Evolutionary conservation across 1,140 invertebrate genomes (phyloP).

Genomic region (Piezodorus guildinii): DNA sequence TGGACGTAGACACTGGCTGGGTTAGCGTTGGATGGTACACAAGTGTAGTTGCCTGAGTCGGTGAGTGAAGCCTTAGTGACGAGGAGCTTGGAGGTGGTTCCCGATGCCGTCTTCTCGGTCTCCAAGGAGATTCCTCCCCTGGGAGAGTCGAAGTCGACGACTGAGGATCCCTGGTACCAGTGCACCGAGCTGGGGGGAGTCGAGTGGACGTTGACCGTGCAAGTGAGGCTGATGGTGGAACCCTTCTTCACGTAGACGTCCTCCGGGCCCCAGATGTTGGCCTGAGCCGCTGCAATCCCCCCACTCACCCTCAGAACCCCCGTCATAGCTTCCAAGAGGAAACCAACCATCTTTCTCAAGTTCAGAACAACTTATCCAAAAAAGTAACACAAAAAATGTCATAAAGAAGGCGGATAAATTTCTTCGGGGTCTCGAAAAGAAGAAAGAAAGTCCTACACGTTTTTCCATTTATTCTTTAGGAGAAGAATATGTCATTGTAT

Average conservation of each 20-base stretch:
- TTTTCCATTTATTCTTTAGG: too few relatives aligned
- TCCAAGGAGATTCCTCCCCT: conserved; percentile 74
- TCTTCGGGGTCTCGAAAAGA: too few relatives aligned
- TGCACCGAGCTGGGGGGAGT: conserved; percentile 63
- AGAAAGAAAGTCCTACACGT: too few relatives aligned
- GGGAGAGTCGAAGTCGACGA: conserved; percentile 76
- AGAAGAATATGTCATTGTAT: too few relatives aligned
- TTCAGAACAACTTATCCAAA: too few relatives aligned
- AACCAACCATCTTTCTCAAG: too few relatives aligned
- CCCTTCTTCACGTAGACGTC: conserved; percentile 82
- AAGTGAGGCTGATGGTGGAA: conserved; percentile 78
- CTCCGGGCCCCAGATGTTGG: conserved; percentile 69
- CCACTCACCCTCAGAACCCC: background rate
- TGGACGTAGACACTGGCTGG: conserved; percentile 77
- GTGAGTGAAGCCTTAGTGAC: conserved; percentile 71
- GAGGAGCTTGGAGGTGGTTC: conserved; percentile 77
- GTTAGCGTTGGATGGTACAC: conserved; percentile 74
- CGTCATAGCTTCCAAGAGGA: too few relatives aligned
- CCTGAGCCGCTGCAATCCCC: conserved; percentile 58
- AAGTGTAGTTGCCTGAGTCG: conserved; percentile 84
- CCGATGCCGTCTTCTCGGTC: conserved; percentile 78
- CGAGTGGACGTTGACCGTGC: conserved; percentile 76
- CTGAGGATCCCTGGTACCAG: conserved; percentile 68
- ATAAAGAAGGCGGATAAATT: too few relatives aligned
- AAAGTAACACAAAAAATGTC: too few relatives aligned